Evolutionary conservation across 2,113 vertebrate species (phyloP).

Genomic region (Camelus dromedarius): DNA sequence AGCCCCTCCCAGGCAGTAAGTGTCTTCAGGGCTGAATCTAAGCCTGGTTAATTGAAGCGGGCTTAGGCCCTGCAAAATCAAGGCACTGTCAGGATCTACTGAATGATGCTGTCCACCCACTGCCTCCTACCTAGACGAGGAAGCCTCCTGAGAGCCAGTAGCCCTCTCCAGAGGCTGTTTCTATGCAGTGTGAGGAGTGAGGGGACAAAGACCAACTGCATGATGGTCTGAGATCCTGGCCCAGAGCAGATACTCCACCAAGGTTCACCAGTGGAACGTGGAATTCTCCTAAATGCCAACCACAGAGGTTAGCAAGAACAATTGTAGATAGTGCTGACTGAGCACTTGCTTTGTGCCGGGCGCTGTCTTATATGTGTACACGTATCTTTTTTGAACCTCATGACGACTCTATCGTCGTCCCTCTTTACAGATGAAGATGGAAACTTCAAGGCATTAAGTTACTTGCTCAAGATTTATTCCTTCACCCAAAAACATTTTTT

Average conservation of each 20-base stretch:
- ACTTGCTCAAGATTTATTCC: not conserved
- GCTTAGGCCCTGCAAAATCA: not conserved
- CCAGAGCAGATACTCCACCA: not conserved
- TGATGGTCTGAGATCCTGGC: not conserved
- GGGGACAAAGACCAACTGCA: not conserved
- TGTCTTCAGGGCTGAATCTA: not conserved
- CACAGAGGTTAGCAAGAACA: not conserved
- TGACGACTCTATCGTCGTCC: not conserved
- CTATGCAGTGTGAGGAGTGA: not conserved
- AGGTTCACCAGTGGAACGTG: not conserved
- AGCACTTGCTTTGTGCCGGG: not conserved
- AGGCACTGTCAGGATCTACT: fast-evolving
- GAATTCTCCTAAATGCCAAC: not conserved
- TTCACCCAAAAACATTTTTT: not conserved
- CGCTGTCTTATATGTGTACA: not conserved
- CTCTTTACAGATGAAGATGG: not conserved
- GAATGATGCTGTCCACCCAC: not conserved
- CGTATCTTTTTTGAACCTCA: not conserved
- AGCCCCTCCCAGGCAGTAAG: not conserved
- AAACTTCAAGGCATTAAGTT: not conserved
- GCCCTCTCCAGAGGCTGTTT: not conserved
- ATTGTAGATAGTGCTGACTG: not conserved
- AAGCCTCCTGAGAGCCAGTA: not conserved
- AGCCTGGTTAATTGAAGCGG: not conserved
- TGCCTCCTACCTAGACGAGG: not conserved